Evolutionary conservation across 1,140 invertebrate genomes (phyloP).

Genomic region (Scaptomyza montana): DNA sequence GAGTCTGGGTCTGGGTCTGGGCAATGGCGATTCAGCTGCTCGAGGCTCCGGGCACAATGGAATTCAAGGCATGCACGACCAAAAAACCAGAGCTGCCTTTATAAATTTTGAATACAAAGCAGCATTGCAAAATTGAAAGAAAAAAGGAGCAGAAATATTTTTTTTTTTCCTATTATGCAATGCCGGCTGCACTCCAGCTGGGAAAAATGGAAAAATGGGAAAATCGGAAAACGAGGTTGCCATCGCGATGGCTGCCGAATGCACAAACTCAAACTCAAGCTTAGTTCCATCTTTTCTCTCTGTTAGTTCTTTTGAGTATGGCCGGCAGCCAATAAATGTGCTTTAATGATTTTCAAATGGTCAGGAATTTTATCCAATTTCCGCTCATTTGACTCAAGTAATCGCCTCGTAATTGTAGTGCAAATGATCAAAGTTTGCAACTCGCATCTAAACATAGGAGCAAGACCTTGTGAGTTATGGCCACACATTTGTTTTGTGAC

Average conservation of each 20-base stretch:
- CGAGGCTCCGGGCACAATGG: slow-evolving; percentile 36
- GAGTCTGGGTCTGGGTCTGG: slow-evolving; percentile 10
- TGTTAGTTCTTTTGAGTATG: not conserved
- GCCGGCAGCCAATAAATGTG: slow-evolving; percentile 59
- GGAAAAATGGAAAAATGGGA: not conserved
- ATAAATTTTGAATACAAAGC: slow-evolving; percentile 77
- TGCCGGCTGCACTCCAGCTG: slow-evolving; percentile 28
- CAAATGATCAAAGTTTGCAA: slow-evolving; percentile 72
- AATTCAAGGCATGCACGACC: slow-evolving; percentile 54
- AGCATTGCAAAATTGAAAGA: slow-evolving; percentile 52
- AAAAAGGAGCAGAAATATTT: slow-evolving; percentile 10
- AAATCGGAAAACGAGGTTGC: not conserved
- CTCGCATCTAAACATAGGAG: not conserved
- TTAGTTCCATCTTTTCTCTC: not conserved
- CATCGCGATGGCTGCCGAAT: not conserved
- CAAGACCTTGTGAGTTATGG: slow-evolving; percentile 51
- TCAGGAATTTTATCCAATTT: slow-evolving; percentile 49
- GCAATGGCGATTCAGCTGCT: slow-evolving; percentile 45
- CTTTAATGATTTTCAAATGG: slow-evolving; percentile 72
- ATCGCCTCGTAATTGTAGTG: slow-evolving; percentile 68
- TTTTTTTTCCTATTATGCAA: slow-evolving; percentile 35
- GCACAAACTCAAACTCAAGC: not conserved
- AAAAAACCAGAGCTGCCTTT: slow-evolving; percentile 53
- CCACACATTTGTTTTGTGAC: slow-evolving; percentile 66
- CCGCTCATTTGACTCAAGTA: slow-evolving; percentile 20